phyloP scores from a whole-genome alignment of 1,140 invertebrate species.

The Theocolax elegans region DNA sequence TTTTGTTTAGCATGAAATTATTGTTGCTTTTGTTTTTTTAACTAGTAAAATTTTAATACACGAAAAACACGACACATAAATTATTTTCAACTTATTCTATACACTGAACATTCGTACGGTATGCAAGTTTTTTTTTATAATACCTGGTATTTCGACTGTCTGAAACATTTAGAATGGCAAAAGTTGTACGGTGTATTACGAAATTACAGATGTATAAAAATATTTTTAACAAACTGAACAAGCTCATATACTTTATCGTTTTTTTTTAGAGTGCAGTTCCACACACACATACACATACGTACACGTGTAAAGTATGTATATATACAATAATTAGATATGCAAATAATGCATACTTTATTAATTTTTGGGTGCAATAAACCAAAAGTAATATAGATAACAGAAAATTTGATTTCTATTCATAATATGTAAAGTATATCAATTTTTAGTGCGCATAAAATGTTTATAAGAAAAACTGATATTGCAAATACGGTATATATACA shows the following conservation, averaged over 20 bases:
- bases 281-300: no score
- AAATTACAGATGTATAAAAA: neutral
- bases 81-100: neutral
- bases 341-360: no score
- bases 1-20: slow-evolving; percentile 13
- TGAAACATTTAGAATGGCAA: neutral
- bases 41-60: slow-evolving; percentile 11
- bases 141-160: neutral
- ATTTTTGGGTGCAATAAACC: no score
- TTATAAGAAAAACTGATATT: slow-evolving; percentile 23
- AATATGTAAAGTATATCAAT: no score
- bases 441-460: no score
- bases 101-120: neutral
- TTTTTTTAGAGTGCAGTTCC: no score
- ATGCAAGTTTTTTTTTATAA: slow-evolving; percentile 1
- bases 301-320: no score
- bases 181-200: neutral
- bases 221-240: neutral
- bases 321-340: no score
- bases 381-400: no score
- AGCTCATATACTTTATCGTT: no score
- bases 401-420: no score
- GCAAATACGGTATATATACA: no score
- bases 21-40: neutral
- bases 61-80: neutral